Evolutionary conservation across 2,797 vertebrate genomes (phyloP).

Genomic region (Melanotaenia maccullochi): DNA sequence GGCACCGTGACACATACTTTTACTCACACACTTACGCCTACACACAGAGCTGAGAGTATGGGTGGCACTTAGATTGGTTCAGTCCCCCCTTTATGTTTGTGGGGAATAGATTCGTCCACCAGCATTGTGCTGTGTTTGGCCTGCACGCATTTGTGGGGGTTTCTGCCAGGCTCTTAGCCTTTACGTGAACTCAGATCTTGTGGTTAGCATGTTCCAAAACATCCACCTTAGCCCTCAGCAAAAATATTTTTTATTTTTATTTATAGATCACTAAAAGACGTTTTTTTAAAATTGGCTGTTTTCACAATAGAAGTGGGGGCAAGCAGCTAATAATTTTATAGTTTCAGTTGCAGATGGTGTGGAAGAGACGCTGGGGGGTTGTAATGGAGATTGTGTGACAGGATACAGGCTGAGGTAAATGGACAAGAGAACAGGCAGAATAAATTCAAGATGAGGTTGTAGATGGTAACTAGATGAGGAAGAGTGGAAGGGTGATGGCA

Average conservation of each 20-base stretch:
- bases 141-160: conserved; percentile 39
- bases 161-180: conserved; percentile 58
- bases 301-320: not conserved
- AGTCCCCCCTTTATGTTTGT: conserved; percentile 54
- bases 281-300: conserved; percentile 25
- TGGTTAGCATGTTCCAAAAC: conserved; percentile 28
- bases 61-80: conserved; percentile 52
- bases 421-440: conserved; percentile 42
- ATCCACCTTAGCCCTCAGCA: conserved; percentile 1
- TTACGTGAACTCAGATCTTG: conserved; percentile 63
- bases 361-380: conserved; percentile 17
- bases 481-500: conserved; percentile 32
- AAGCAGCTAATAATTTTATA: conserved; percentile 10
- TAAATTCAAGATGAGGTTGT: conserved; percentile 57
- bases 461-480: conserved; percentile 52
- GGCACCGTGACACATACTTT: conserved; percentile 41
- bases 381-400: conserved; percentile 6
- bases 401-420: conserved; percentile 38
- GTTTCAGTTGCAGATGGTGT: conserved; percentile 7
- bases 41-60: conserved; percentile 39
- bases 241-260: not conserved
- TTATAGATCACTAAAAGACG: conserved; percentile 1
- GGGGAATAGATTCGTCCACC: conserved; percentile 56
- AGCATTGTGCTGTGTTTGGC: conserved; percentile 50
- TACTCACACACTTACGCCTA: conserved; percentile 24